Evolutionary conservation across 2,797 vertebrate species (phyloP), one percentile per base, ranked within the genome.

Genomic region (Hypotaenidia okinawae): DNA sequence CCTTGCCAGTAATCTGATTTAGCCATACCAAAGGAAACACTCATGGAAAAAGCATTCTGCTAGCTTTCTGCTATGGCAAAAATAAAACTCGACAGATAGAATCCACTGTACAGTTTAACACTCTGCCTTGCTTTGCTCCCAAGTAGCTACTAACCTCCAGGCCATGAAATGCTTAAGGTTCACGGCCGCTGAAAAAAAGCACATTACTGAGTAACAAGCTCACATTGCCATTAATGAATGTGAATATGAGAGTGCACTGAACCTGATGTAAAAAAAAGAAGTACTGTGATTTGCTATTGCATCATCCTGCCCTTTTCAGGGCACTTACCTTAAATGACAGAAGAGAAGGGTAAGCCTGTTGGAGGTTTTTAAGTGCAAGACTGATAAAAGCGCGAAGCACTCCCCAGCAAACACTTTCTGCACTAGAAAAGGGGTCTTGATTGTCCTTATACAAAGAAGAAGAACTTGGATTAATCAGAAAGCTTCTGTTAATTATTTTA

Each of bases 11-110:
- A 66, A 67, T 70, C 47, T 72, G 15, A 32, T 91, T 78, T 54
- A 90, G 83, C 21, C 70, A 92, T 59, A 90, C 39, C 63, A 86
- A 88, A 90, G 58, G 57, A 80, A 90, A 95, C 39, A 86, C 12
- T 68, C 80, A 81, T 76, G 83, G 59, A 94, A 95, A 91, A 97
- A 88, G 13, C 37, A 72, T 79, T 62, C 54, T 54, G 32, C 35
- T 5, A 45, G 43, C 59, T 86, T 91, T 93, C 41, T 68, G 16
- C 67, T 69, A 66, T 2, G 24, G 63, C 58, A 88, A 90, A 94
- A 93, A 62, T 66, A 91, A 80, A 84, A 51, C 73, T 51, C 54
- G 28, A 69, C 49, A 69, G 89, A 82, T 28, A 74, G 70, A 61
- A 78, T 58, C 87, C 83, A 68, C n/a, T 75, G 16, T 30, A 27